A percentile compares a stretch with the other conserved stretches of the same genome.
Conservation (phyloP, 1,140 invertebrate genomes). For the Lepidotrigona ventralis region DNA sequence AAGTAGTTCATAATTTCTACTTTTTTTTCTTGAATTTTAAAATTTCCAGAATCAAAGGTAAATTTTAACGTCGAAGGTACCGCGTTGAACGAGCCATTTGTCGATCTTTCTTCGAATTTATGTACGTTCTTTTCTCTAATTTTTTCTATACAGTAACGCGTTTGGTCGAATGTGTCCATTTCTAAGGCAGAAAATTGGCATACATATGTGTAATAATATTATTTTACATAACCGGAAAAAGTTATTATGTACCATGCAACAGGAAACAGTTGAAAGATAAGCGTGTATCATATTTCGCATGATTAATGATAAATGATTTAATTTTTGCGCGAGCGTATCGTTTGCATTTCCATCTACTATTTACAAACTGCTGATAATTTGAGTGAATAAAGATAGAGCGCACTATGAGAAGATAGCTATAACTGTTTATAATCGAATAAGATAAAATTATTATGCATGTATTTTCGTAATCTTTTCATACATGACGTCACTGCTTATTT, state of each 20-base stretch:
- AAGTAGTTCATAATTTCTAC: conserved; percentile 35
- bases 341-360: conserved; percentile 18
- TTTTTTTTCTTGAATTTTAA: conserved; percentile 13
- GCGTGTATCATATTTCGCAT: neutral
- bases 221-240: neutral
- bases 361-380: conserved; percentile 25
- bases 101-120: neutral
- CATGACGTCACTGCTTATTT: neutral
- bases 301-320: neutral
- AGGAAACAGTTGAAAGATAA: conserved; percentile 22
- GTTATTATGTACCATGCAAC: neutral
- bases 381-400: conserved; percentile 32
- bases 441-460: conserved; percentile 10
- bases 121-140: neutral
- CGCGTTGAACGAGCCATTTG: neutral
- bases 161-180: neutral
- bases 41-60: conserved; percentile 2
- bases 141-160: neutral
- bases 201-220: neutral
- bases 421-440: conserved; percentile 9
- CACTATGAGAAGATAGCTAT: conserved; percentile 22
- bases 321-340: conserved; percentile 4
- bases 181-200: neutral
- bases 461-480: conserved; percentile 17
- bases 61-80: conserved; percentile 14